Conservation (phyloP, 2,888 invertebrate genomes). For the Pyrgus malvae region DNA sequence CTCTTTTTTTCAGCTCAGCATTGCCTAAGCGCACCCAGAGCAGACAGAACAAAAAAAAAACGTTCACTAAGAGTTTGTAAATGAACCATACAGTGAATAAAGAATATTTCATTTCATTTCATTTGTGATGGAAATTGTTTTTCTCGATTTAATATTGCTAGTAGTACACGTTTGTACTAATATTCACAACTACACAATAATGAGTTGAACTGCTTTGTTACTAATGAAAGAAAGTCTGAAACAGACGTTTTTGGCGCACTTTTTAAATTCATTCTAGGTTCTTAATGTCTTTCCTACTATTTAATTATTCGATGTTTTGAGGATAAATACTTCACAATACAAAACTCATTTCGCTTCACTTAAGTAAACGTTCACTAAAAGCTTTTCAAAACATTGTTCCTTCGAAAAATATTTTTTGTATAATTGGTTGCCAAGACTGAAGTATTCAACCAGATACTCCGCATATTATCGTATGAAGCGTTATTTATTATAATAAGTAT, state of each 20-base stretch:
- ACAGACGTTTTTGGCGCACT: neutral
- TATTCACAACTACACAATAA: neutral
- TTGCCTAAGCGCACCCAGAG: too few relatives aligned
- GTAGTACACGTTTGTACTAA: neutral
- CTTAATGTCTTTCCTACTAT: neutral
- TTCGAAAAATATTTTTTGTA: too few relatives aligned
- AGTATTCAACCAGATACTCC: too few relatives aligned
- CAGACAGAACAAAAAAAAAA: too few relatives aligned
- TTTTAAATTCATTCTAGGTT: slow-evolving; percentile 2
- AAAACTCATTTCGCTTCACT: too few relatives aligned
- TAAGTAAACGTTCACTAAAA: too few relatives aligned
- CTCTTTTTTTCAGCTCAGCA: too few relatives aligned
- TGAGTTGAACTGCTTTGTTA: neutral
- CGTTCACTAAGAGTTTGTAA: neutral
- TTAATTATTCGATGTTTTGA: neutral
- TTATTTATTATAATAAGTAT: too few relatives aligned
- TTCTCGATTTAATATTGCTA: neutral
- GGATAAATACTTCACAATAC: too few relatives aligned
- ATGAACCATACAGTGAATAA: neutral
- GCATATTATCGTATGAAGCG: too few relatives aligned
- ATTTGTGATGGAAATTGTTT: slow-evolving; percentile 3
- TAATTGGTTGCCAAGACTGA: too few relatives aligned
- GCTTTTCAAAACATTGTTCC: too few relatives aligned
- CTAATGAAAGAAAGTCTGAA: slow-evolving; percentile 5
- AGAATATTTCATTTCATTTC: neutral